Conservation (phyloP, 2,113 vertebrate genomes). For the Charina bottae region DNA sequence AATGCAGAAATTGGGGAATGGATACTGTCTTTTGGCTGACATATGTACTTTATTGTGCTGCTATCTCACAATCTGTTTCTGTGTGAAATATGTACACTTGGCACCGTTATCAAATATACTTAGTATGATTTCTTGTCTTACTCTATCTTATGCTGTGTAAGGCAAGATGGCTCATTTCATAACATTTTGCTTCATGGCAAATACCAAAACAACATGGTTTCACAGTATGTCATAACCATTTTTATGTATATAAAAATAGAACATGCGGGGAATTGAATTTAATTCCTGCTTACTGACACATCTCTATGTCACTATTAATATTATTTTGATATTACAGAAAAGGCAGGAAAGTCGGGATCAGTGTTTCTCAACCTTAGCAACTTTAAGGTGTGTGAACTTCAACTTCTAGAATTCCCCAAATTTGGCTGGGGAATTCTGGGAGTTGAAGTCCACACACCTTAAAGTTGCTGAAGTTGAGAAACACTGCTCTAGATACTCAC, state of each 20-base stretch:
- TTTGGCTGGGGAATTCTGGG: too few species aligned
- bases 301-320: neutral
- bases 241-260: neutral
- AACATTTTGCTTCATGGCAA: neutral
- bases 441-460: too few species aligned
- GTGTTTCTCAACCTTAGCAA: too few species aligned
- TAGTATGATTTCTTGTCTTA: neutral
- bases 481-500: neutral
- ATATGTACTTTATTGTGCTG: neutral
- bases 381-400: too few species aligned
- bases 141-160: neutral
- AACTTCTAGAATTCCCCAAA: too few species aligned
- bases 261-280: neutral
- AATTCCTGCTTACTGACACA: neutral
- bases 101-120: neutral
- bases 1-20: neutral
- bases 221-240: neutral
- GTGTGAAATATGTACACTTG: neutral
- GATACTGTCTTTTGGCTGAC: neutral
- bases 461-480: too few species aligned
- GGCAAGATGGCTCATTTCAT: neutral
- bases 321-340: neutral
- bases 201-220: neutral
- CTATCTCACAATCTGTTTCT: neutral
- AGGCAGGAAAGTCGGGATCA: neutral